Base-by-base conservation (phyloP, 2,113 vertebrate genomes). In the Pyrgilauda ruficollis region DNA sequence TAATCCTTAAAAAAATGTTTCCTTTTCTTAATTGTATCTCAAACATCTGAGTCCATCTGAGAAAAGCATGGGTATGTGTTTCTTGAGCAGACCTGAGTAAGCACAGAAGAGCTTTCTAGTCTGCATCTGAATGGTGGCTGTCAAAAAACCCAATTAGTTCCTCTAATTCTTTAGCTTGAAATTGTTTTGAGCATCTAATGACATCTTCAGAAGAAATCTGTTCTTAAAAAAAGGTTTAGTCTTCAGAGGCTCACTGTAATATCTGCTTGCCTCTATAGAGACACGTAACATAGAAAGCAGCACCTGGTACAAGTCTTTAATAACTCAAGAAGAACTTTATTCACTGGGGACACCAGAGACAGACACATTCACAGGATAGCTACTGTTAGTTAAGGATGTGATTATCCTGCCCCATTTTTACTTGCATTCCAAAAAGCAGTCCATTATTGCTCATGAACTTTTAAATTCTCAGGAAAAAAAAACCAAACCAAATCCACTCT, bases 341-440 rank as follows among this genome's bases (percentile, higher is more conserved):
- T 66, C 63, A 16, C 31, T 14, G 43, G 50, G 83, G 41, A 46
- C 64, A 87, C 26, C 23, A 58, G 69, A 41, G 49, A 81, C 21
- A 90, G 53, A 73, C 2, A 73, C 2, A 3, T 76, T 86, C 76
- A 67, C 84, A 82, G 72, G 15, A 81, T 3, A 84, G 64, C 47
- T 86, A 33, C 61, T 62, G 56, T 74, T 81, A 91, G 56, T 92
- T 94, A 92, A 92, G n/a, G 74, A 81, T 91, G 59, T 69, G 24
- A 91, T 83, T 91, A 64, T 77, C 21, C 47, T 87, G 35, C 35
- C 44, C 55, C 35, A 59, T 67, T 95, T 92, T 74, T 10, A 81
- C 43, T 74, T 81, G 28, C 47, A 67, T 89, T 89, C 31, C 61
- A 84, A 84, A 95, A 70, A 62, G 43, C 64, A 84, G 26, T 69